Evolutionary conservation across 1,140 invertebrate genomes (phyloP), one percentile per base, ranked within the genome.

Genomic region (Conus betulinus): DNA sequence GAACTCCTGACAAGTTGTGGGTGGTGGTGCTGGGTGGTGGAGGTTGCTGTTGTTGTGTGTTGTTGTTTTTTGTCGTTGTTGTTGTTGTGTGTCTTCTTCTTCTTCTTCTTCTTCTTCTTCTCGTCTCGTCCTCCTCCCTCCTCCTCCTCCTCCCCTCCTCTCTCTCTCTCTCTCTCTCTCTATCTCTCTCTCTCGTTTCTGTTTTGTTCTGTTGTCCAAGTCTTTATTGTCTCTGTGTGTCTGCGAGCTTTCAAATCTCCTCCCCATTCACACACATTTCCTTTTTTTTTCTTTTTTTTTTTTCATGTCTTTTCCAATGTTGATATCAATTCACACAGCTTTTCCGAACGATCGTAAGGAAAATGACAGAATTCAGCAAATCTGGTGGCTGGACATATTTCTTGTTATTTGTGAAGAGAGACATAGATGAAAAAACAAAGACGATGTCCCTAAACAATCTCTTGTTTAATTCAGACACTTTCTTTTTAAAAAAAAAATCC

Each of bases 131-230:
- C 63, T 87, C 25, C 76, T n/a, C 55, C 0, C 17, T 52, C 4
- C 39, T 71, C 7, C 11, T 1, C 55, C 60, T 74, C 85, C 25
- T 10, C 55, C 3, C 25, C 67, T 71, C 39, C 67, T 71, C 17
- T 71, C 52, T 71, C n/a, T 71, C 71, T 74, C 25, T 74, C 67
- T 71, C 27, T 67, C 85, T 87, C 63, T n/a, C 25, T 87, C 27
- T 71, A 3, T 87, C 39, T 74, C 27, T 74, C 67, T 67, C 60
- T 86, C 60, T 86, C 57, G 57, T n/a, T 25, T 67, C 84, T 86
- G 15, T 86, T 57, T 67, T 67, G 60, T 25, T 63, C 67, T 86
- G 17, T n/a, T 86, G 11, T 63, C 60, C 17, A 11, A 13, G 11
- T 63, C 60, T n/a, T 63, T 20, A 13, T 20, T 63, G 11, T 63